phyloP scores from a whole-genome alignment of 2,888 invertebrate species.

The Drepanosiphum platanoidis region DNA sequence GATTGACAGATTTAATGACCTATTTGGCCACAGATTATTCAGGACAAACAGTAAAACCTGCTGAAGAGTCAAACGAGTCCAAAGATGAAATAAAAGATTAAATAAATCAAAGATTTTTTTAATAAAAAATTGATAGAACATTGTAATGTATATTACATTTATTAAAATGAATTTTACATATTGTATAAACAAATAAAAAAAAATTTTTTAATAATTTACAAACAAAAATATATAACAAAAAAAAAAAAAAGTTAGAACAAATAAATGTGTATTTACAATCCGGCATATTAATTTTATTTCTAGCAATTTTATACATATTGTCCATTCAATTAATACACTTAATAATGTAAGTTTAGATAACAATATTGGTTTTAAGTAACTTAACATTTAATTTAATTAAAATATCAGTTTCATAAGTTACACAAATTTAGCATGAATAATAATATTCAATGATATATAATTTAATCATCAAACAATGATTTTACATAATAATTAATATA shows the following conservation, averaged over 20 bases:
- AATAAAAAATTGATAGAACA: conserved; percentile 48
- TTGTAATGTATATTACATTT: conserved; percentile 37
- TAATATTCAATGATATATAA: not conserved
- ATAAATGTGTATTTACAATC: conserved; percentile 33
- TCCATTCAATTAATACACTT: conserved; percentile 29
- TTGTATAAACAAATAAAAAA: conserved; percentile 23
- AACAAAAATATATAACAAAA: conserved; percentile 55
- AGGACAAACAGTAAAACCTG: conserved; percentile 57
- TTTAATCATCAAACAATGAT: not conserved
- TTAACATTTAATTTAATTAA: conserved; percentile 14
- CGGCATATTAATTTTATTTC: conserved; percentile 11
- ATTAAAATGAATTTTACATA: conserved; percentile 40
- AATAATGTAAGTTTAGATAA: conserved; percentile 19
- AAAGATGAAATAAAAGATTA: conserved; percentile 38
- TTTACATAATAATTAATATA: conserved; percentile 35
- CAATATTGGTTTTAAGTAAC: conserved; percentile 35
- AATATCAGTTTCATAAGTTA: conserved; percentile 22
- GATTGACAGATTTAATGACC: conserved; percentile 83
- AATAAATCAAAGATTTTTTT: too few species aligned
- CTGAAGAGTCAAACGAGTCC: not conserved
- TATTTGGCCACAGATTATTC: conserved; percentile 74
- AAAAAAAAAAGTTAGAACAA: conserved; percentile 35
- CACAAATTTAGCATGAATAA: conserved; percentile 1
- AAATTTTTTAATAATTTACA: conserved; percentile 50
- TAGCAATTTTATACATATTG: conserved; percentile 25